Conservation (phyloP, 2,888 invertebrate genomes). For the Tipula vernalis region DNA sequence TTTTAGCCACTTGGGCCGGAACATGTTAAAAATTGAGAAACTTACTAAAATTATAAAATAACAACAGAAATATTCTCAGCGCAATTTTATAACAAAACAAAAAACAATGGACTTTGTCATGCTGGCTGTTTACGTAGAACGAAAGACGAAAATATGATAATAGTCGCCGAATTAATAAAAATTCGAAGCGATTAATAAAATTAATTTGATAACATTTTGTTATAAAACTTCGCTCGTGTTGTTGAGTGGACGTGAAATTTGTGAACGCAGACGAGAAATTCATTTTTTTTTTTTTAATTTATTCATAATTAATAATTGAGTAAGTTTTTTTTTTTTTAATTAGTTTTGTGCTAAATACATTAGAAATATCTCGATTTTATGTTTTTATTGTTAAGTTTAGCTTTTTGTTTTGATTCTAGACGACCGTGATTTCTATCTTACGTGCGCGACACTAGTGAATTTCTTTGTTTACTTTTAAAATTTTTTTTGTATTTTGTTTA, state of each 20-base stretch:
- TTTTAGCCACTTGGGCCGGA: background rate
- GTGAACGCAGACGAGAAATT: background rate
- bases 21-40: background rate
- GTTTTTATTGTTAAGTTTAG: too few species aligned
- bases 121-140: background rate
- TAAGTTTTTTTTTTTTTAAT: background rate
- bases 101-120: background rate
- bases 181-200: background rate
- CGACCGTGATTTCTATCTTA: background rate
- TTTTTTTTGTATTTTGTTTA: background rate
- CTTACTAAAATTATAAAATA: background rate
- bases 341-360: background rate
- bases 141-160: background rate
- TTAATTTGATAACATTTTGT: background rate
- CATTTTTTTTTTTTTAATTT: background rate
- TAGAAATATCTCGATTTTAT: background rate
- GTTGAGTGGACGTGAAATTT: background rate
- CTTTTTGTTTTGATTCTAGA: background rate
- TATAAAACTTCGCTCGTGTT: background rate
- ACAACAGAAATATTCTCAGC: background rate
- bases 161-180: background rate
- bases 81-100: background rate
- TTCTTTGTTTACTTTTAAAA: background rate
- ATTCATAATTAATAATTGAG: background rate
- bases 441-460: background rate